phyloP scores from a whole-genome alignment of 2,888 invertebrate genomes.

The Agrochola litura region DNA sequence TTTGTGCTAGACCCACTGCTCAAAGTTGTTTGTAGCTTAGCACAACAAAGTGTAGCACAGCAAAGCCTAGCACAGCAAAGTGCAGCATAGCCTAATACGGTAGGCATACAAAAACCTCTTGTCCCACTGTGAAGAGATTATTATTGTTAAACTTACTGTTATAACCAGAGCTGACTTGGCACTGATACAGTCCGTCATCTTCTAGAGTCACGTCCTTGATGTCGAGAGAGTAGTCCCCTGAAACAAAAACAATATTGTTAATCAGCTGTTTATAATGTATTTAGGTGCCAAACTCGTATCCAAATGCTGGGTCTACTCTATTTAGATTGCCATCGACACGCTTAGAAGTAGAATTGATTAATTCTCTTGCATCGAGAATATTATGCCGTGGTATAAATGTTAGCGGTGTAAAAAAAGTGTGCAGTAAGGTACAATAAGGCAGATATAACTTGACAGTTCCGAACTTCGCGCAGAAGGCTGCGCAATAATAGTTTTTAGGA shows the following conservation, averaged over 20 bases:
- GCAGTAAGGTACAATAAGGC: too few relatives aligned
- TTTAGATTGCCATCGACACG: background rate
- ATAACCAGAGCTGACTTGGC: constrained; percentile 97
- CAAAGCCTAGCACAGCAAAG: background rate
- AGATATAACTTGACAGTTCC: too few relatives aligned
- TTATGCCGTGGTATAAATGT: too few relatives aligned
- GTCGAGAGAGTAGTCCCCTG: constrained; percentile 97
- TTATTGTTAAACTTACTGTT: constrained; percentile 81
- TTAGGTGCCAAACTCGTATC: too few relatives aligned
- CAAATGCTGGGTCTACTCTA: background rate
- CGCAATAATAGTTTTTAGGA: too few relatives aligned
- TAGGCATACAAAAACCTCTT: rapidly evolving
- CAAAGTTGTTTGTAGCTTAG: background rate
- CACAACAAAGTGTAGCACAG: background rate
- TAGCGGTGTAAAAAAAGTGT: too few relatives aligned
- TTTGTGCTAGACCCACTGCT: too few relatives aligned
- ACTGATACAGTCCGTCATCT: constrained; percentile 98
- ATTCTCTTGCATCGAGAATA: too few relatives aligned
- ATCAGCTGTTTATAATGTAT: too few relatives aligned
- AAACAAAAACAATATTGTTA: constrained; percentile 70
- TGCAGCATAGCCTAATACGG: background rate
- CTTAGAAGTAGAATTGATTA: too few relatives aligned
- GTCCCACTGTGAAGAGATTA: rapidly evolving
- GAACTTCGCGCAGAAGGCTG: too few relatives aligned
- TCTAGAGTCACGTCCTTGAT: constrained; percentile 97